phyloP scores from a whole-genome alignment of 1,140 invertebrate species.

The Notospermus geniculatus region DNA sequence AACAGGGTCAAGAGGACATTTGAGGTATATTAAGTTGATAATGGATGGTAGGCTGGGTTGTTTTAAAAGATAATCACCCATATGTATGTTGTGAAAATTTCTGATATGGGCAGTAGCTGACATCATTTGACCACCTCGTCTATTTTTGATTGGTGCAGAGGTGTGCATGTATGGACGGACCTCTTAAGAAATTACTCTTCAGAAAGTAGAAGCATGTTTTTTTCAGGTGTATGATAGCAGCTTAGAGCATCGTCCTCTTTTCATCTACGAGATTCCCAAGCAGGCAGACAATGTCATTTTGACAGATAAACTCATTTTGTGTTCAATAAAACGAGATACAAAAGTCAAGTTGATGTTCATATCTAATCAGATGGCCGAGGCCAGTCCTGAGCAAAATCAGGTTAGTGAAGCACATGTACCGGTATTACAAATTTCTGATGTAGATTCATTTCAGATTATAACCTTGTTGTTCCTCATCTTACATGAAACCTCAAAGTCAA shows the following conservation, averaged over 20 bases:
- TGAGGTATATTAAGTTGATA: constrained; percentile 36
- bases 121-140: no score
- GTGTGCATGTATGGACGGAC: no score
- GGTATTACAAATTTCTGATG: no score
- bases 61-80: no score
- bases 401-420: constrained; percentile 36
- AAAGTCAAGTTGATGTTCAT: constrained; percentile 60
- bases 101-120: no score
- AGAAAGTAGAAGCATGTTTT: constrained; percentile 3
- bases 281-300: constrained; percentile 61
- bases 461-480: no score
- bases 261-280: constrained; percentile 68
- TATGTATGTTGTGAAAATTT: no score
- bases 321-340: constrained; percentile 55
- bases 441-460: no score
- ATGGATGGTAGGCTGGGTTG: no score
- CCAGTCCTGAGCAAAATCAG: constrained; percentile 61
- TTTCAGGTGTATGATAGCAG: constrained; percentile 59
- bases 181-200: no score
- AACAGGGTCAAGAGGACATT: constrained; percentile 49
- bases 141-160: no score
- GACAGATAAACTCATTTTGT: constrained; percentile 65
- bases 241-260: constrained; percentile 65
- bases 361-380: constrained; percentile 65
- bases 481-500: no score